phyloP scores from a whole-genome alignment of 2,888 invertebrate species.

The Nematopogon swammerdamellus region DNA sequence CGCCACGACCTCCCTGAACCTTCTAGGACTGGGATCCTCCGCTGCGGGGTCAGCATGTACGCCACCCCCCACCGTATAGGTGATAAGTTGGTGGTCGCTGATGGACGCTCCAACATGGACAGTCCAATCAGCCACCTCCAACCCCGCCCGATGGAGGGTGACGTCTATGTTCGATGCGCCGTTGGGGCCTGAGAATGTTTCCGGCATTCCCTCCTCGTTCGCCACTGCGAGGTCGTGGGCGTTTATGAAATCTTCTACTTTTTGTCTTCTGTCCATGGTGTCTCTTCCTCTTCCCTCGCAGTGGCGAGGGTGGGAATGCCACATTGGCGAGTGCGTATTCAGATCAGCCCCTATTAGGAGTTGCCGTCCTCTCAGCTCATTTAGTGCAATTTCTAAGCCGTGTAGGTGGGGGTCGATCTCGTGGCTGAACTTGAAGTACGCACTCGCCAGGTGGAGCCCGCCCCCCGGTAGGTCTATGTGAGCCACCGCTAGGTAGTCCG shows the following conservation, averaged over 20 bases:
- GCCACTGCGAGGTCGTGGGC: background rate
- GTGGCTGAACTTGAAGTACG: background rate
- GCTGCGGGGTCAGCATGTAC: background rate
- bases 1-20: background rate
- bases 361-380: background rate
- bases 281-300: background rate
- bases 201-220: background rate
- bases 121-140: background rate
- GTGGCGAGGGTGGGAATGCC: background rate
- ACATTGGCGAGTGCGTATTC: background rate
- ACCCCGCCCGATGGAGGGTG: background rate
- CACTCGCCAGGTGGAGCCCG: background rate
- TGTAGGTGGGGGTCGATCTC: background rate
- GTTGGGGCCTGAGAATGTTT: background rate
- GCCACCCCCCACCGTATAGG: background rate
- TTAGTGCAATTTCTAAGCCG: background rate
- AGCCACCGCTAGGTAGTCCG: background rate
- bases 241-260: background rate
- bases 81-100: background rate
- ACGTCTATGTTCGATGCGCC: background rate
- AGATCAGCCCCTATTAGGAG: background rate
- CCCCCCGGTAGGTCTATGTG: background rate
- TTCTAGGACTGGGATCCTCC: background rate
- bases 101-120: background rate
- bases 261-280: background rate